These are phyloP conservation scores for Apotomis capreana DNA, from an alignment of 2,888 invertebrate species.

Conservation along the genomic window DNA sequence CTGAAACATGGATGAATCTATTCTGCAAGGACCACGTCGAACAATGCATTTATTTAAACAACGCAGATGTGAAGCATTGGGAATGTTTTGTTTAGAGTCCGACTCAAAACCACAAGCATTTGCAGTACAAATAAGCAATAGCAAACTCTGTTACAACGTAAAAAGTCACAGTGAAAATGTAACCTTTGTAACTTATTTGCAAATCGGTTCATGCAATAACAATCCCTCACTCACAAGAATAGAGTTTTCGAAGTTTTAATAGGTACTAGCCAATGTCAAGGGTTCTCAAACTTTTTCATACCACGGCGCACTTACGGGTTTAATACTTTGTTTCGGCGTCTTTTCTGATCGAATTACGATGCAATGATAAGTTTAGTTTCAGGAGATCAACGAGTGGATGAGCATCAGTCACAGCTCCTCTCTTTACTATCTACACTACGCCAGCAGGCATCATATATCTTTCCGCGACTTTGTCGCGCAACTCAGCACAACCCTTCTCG, in stretches of 20 bases:
- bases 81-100: constrained; percentile 20
- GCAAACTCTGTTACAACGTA: neutral
- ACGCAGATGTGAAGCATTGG: constrained; percentile 15
- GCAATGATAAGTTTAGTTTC: no score
- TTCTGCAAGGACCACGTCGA: neutral
- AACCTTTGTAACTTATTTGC: neutral
- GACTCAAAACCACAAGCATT: neutral
- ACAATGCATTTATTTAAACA: constrained; percentile 23
- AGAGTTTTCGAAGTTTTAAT: neutral
- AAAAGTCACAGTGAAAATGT: neutral
- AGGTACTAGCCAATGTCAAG: neutral
- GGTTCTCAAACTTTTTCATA: no score
- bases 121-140: constrained; percentile 5
- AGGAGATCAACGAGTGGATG: no score
- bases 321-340: no score
- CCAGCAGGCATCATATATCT: no score
- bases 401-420: no score
- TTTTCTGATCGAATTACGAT: no score
- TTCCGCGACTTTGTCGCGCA: no score
- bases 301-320: no score
- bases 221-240: neutral
- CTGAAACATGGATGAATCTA: neutral
- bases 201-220: constrained; percentile 6
- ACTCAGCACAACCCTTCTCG: no score
- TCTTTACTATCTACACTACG: no score